Percentiles rank a stretch among this genome's conserved stretches.
Conservation (phyloP, 1,140 invertebrate species). For the Papilio polytes region DNA sequence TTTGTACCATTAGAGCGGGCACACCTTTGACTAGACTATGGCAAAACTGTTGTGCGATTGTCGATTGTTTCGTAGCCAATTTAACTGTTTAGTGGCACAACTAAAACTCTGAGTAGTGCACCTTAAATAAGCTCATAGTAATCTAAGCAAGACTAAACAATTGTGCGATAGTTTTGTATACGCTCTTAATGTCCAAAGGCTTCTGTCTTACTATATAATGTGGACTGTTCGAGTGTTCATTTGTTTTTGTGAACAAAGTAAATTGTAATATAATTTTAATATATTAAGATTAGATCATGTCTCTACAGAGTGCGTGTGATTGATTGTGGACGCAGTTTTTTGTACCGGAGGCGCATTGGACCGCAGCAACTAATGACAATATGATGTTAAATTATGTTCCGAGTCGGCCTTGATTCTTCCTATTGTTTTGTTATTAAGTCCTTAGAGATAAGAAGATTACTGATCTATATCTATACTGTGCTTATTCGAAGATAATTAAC, state of each 20-base stretch:
- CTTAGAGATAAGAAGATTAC: neutral
- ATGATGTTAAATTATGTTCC: conserved; percentile 10
- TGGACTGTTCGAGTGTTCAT: neutral
- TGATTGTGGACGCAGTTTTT: conserved; percentile 13
- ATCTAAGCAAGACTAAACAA: too few species aligned
- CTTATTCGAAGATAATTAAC: neutral
- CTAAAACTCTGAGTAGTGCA: too few species aligned
- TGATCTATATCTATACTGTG: conserved; percentile 6
- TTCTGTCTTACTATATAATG: too few species aligned
- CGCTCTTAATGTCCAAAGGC: too few species aligned
- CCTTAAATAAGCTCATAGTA: too few species aligned
- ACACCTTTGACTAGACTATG: too few species aligned
- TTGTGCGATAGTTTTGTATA: too few species aligned
- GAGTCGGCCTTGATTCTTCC: conserved; percentile 1
- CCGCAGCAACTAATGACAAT: conserved; percentile 22
- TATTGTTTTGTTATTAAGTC: conserved; percentile 24
- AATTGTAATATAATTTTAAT: neutral
- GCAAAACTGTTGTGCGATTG: too few species aligned
- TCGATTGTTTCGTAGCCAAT: too few species aligned
- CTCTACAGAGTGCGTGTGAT: neutral
- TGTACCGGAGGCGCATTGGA: conserved; percentile 12
- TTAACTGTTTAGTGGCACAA: too few species aligned
- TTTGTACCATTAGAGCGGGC: too few species aligned
- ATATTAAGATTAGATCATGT: neutral
- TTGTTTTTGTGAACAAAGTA: neutral